Percentiles rank a stretch among this genome's conserved stretches.
These are phyloP conservation scores for Sternarchorhynchus goeldii DNA, from an alignment of 2,797 vertebrate species.

Conservation along the genomic window DNA sequence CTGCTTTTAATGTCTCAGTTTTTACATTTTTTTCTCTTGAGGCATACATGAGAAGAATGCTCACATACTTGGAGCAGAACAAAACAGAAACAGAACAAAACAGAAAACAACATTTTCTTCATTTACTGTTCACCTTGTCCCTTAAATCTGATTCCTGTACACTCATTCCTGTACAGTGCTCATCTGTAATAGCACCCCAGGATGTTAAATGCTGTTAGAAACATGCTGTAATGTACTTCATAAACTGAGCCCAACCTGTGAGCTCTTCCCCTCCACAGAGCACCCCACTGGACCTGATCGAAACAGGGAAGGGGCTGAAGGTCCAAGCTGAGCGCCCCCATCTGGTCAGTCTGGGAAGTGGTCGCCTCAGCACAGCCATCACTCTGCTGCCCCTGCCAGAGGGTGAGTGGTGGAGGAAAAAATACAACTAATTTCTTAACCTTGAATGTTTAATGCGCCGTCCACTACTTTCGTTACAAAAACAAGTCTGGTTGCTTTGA, in stretches of 20 bases:
- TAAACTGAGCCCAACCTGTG: neutral
- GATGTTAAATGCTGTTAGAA: neutral
- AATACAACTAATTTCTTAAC: too few relatives aligned
- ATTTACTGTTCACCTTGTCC: neutral
- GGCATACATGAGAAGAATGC: conserved; percentile 37
- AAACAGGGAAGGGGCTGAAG: conserved; percentile 88
- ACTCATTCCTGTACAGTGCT: conserved; percentile 4
- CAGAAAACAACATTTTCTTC: neutral
- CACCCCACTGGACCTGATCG: conserved; percentile 87
- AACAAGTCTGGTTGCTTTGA: too few relatives aligned
- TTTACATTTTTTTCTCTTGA: neutral
- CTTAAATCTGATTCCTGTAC: neutral
- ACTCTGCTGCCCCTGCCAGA: conserved; percentile 91
- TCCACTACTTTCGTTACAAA: too few relatives aligned
- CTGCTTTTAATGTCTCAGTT: conserved; percentile 34
- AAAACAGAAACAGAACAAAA: too few relatives aligned
- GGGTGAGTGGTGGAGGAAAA: conserved; percentile 73
- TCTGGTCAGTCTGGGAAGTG: conserved; percentile 94
- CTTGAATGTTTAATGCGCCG: too few relatives aligned
- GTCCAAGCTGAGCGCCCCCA: conserved; percentile 94
- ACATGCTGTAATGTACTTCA: neutral
- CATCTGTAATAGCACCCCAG: neutral
- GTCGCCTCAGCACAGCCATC: conserved; percentile 90
- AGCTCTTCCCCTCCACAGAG: conserved; percentile 71
- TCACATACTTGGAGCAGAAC: conserved; percentile 5